Evolutionary conservation across 2,797 vertebrate genomes (phyloP).

Genomic region (Huso huso): DNA sequence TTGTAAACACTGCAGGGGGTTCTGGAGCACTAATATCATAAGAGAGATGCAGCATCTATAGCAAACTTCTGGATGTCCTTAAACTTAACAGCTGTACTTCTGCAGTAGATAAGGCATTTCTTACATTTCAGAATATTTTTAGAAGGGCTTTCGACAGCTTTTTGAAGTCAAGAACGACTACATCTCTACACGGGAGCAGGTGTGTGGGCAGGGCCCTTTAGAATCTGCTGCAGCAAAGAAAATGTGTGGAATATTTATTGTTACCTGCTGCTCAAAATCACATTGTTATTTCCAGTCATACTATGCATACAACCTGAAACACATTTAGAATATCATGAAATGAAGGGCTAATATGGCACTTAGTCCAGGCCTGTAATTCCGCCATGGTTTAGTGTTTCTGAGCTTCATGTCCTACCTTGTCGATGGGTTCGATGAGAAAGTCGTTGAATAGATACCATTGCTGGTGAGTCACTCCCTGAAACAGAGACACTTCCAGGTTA

Average conservation of each 20-base stretch:
- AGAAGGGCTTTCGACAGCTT: background rate
- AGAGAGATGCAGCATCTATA: too few relatives aligned
- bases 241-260: too few relatives aligned
- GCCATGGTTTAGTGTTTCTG: background rate
- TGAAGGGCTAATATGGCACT: background rate
- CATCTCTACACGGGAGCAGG: conserved; percentile 98
- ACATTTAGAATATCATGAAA: too few relatives aligned
- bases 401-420: conserved; percentile 66
- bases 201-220: conserved; percentile 25
- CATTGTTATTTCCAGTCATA: too few relatives aligned
- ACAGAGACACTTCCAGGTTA: background rate
- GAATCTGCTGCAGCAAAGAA: background rate
- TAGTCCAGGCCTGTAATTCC: background rate
- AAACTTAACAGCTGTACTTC: too few relatives aligned
- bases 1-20: background rate
- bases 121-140: background rate
- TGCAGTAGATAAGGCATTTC: background rate
- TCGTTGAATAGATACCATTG: conserved; percentile 99
- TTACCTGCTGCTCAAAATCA: too few relatives aligned
- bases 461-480: conserved; percentile 93
- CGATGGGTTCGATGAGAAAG: conserved; percentile 94
- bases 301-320: too few relatives aligned
- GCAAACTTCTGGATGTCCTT: too few relatives aligned
- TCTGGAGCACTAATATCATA: background rate
- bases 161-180: conserved; percentile 63